Evolutionary conservation across 2,113 vertebrate species (phyloP).

Genomic region (Cricetomys ansorgei): DNA sequence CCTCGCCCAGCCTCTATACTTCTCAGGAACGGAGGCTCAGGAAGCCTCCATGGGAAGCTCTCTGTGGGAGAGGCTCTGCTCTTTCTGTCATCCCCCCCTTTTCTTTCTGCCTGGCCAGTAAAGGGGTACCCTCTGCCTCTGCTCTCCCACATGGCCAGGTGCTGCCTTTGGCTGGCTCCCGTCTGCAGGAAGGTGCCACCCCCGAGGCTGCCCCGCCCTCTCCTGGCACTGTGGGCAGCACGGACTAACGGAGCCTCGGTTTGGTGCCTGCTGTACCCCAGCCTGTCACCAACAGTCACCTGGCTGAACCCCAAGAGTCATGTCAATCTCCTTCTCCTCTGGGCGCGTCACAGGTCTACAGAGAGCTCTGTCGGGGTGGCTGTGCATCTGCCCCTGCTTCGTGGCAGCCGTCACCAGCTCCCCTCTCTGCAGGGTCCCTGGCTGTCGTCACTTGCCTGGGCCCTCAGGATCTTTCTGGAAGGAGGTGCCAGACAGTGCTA

Average conservation of each 20-base stretch:
- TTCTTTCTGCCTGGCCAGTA: not conserved
- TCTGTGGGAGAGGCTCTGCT: not conserved
- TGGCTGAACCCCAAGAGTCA: conserved; percentile 75
- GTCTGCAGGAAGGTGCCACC: not conserved
- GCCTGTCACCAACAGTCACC: not conserved
- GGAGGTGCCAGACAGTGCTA: not conserved
- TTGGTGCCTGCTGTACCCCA: conserved; percentile 3
- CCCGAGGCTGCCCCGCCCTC: not conserved
- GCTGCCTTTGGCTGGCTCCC: not conserved
- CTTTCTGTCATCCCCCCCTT: not conserved
- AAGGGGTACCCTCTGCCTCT: not conserved
- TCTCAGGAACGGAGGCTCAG: not conserved
- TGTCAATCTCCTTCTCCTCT: conserved; percentile 67
- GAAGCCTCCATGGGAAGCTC: not conserved
- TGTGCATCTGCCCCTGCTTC: conserved; percentile 82
- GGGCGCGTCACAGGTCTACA: conserved; percentile 52
- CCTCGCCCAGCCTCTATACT: too few species aligned
- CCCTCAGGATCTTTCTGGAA: not conserved
- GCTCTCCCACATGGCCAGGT: not conserved
- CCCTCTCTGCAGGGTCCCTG: not conserved
- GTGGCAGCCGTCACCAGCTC: not conserved
- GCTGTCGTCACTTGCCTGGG: not conserved
- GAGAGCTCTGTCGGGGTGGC: conserved; percentile 76
- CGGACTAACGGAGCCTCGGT: not conserved
- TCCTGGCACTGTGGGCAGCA: not conserved